Conservation (phyloP, 2,113 vertebrate genomes). For the Hyaena hyaena region DNA sequence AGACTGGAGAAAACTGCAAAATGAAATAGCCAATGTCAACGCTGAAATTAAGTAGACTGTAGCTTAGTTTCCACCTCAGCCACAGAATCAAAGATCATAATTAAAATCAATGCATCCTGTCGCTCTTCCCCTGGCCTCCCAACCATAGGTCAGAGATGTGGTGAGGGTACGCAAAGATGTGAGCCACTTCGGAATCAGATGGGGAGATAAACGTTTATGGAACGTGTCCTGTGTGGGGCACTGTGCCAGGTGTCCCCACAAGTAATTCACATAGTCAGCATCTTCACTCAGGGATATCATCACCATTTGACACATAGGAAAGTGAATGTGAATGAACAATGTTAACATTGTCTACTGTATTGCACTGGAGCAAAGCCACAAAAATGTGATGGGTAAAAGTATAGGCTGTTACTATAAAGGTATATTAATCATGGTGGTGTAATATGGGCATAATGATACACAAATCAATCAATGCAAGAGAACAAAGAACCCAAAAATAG, state of each 20-base stretch:
- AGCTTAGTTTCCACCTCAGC: background rate
- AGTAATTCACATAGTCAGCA: background rate
- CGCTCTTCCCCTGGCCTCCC: background rate
- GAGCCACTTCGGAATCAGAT: background rate
- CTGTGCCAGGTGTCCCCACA: no score
- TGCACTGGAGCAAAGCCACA: background rate
- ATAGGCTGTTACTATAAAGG: background rate
- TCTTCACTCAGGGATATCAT: background rate
- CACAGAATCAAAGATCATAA: background rate
- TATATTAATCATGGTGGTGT: background rate
- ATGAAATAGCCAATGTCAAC: background rate
- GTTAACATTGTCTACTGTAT: background rate
- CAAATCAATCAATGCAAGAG: background rate
- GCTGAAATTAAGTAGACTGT: background rate
- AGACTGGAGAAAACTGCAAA: background rate
- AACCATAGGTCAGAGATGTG: fast-evolving
- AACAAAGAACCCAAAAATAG: background rate
- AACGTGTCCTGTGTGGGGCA: background rate
- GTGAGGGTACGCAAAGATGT: background rate
- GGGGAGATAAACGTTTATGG: background rate
- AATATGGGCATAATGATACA: background rate
- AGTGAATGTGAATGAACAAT: background rate
- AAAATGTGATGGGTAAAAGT: background rate
- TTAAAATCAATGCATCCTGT: background rate
- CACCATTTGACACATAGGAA: fast-evolving